Percentiles rank a stretch among this genome's conserved stretches.
These are phyloP conservation scores for Antigone vipio DNA, from an alignment of 2,113 vertebrate species.

Conservation along the genomic window DNA sequence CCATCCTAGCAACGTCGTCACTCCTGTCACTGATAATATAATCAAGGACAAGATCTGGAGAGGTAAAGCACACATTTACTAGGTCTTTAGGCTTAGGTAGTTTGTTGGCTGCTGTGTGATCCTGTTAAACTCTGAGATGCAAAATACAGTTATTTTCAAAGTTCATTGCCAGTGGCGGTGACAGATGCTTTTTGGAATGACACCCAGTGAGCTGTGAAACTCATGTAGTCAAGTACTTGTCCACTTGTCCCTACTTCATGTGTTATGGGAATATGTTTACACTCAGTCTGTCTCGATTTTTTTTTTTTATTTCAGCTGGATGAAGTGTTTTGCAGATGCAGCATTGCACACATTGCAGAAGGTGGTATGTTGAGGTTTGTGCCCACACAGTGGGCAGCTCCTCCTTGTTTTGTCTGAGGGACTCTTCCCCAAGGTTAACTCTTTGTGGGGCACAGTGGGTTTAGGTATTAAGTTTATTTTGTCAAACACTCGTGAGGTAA, in stretches of 20 bases:
- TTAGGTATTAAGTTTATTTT: neutral
- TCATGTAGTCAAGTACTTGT: conserved; percentile 36
- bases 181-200: conserved; percentile 56
- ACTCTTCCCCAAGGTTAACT: neutral
- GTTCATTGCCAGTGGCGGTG: conserved; percentile 9
- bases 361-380: neutral
- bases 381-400: neutral
- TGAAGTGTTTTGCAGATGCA: conserved; percentile 18
- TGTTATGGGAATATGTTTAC: conserved; percentile 52
- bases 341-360: neutral
- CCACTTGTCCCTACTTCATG: conserved; percentile 32
- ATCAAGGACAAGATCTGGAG: neutral
- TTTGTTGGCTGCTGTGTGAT: neutral
- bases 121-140: conserved; percentile 22
- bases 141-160: conserved; percentile 41
- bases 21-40: conserved; percentile 43
- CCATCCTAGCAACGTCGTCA: neutral
- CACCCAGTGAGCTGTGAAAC: conserved; percentile 52
- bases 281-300: neutral
- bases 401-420: neutral
- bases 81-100: neutral
- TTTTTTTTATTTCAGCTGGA: neutral
- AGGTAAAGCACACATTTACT: neutral
- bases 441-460: neutral
- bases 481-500: neutral